Conservation (phyloP, 2,888 invertebrate species). For the Heterodera filipjevi region DNA sequence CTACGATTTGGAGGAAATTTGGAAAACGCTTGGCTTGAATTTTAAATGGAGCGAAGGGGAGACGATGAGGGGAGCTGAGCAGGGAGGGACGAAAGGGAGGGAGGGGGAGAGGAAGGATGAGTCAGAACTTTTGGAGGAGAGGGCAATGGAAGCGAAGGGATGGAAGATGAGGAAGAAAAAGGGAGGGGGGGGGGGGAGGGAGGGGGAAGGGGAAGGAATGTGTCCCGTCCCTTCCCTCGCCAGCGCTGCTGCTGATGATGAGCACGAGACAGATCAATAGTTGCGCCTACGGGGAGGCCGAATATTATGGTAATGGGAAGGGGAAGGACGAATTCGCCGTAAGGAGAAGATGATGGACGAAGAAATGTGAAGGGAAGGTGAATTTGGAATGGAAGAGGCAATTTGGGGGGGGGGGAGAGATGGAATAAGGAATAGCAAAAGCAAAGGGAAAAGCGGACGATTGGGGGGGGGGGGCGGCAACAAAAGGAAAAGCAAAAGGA, state of each 20-base stretch:
- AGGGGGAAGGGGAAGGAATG: background rate
- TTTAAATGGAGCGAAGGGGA: background rate
- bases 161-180: background rate
- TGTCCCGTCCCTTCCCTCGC: too few species aligned
- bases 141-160: background rate
- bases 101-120: background rate
- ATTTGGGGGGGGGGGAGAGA: background rate
- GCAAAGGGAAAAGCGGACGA: background rate
- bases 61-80: background rate
- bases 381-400: background rate
- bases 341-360: background rate
- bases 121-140: background rate
- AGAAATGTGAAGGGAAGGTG: constrained; percentile 11
- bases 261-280: constrained; percentile 14
- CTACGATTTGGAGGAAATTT: background rate
- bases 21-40: background rate
- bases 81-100: background rate
- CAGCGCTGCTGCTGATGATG: background rate
- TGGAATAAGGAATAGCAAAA: background rate
- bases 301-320: constrained; percentile 19
- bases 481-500: background rate
- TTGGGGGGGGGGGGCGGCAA: background rate
- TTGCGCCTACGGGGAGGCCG: constrained; percentile 4
- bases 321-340: background rate
- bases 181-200: background rate